These are phyloP conservation scores for Megaustenia siamemsis DNA, from an alignment of 2,888 invertebrate genomes.

Conservation along the genomic window DNA sequence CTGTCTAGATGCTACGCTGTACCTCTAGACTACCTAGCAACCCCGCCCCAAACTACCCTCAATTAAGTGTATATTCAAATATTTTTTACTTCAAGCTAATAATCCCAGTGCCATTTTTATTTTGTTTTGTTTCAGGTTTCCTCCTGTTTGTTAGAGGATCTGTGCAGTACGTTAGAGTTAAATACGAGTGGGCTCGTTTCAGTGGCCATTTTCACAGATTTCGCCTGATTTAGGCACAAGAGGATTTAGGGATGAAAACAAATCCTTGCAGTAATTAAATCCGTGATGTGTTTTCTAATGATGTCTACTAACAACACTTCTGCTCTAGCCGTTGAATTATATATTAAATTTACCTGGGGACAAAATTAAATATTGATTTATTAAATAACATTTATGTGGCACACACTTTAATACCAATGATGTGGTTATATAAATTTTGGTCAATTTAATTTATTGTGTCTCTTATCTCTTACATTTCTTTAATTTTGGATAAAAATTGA, in stretches of 20 bases:
- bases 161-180: constrained; percentile 77
- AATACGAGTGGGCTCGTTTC: constrained; percentile 76
- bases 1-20: no score
- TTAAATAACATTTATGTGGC: constrained; percentile 4
- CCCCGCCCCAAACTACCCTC: no score
- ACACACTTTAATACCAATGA: not conserved
- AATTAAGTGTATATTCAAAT: no score
- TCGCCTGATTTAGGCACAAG: constrained; percentile 57
- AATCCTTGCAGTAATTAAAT: not conserved
- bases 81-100: no score
- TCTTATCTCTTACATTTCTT: no score
- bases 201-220: constrained; percentile 65
- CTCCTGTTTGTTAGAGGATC: constrained; percentile 78
- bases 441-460: no score
- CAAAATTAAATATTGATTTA: not conserved
- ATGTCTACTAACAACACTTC: not conserved
- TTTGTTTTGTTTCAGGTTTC: constrained; percentile 71
- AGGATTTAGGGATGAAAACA: not conserved
- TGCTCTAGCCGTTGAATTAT: constrained; percentile 7
- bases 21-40: no score
- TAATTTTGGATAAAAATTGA: not conserved
- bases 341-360: constrained; percentile 16
- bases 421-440: no score
- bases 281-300: not conserved
- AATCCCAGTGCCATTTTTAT: no score